Evolutionary conservation across 2,888 invertebrate genomes (phyloP).

Genomic region (Dione juno): DNA sequence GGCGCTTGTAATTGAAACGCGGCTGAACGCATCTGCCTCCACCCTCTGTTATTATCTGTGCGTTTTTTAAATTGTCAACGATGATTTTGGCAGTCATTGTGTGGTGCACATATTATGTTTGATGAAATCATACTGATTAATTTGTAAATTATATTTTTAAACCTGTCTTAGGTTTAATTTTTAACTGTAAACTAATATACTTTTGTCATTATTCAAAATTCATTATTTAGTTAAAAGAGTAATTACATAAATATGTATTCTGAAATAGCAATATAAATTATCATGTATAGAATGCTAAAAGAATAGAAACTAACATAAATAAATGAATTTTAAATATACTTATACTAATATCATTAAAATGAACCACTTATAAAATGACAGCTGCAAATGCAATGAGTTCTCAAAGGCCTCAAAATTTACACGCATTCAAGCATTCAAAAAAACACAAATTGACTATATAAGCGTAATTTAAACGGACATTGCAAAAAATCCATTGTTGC

Average conservation of each 20-base stretch:
- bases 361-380: constrained; percentile 71
- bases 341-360: constrained; percentile 56
- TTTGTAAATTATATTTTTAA: not conserved
- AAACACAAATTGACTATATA: constrained; percentile 60
- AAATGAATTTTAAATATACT: constrained; percentile 60
- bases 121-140: constrained; percentile 24
- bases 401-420: constrained; percentile 66
- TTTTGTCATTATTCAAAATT: not conserved
- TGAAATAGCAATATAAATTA: not conserved
- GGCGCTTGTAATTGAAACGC: constrained; percentile 66
- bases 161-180: not conserved
- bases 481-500: constrained; percentile 77
- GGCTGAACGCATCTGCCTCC: constrained; percentile 54
- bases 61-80: constrained; percentile 53
- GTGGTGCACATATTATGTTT: constrained; percentile 24
- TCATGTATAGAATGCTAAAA: not conserved
- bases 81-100: constrained; percentile 45
- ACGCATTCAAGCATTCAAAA: constrained; percentile 64
- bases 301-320: constrained; percentile 21
- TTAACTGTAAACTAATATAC: not conserved
- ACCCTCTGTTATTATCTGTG: constrained; percentile 63
- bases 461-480: constrained; percentile 69
- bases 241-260: not conserved
- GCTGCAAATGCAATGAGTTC: constrained; percentile 71
- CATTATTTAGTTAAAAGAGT: not conserved